Percentiles rank a stretch among this genome's conserved stretches.
phyloP scores from a whole-genome alignment of 2,797 vertebrate genomes.

The Crypturellus tataupa region DNA sequence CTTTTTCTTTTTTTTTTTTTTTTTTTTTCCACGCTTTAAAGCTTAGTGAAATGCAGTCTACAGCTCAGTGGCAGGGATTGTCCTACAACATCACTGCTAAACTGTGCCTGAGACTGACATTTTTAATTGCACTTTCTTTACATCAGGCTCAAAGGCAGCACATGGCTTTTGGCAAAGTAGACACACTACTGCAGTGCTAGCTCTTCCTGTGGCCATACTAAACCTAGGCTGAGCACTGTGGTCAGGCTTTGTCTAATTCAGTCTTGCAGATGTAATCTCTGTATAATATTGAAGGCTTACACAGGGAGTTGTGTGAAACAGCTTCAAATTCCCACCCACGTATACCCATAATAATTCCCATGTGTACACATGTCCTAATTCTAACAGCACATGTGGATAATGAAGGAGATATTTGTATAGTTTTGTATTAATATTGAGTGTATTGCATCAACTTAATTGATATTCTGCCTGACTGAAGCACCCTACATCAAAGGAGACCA shows the following conservation, averaged over 20 bases:
- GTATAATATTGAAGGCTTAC: neutral
- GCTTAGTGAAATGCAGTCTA: neutral
- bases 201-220: neutral
- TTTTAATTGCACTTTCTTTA: neutral
- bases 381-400: neutral
- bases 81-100: neutral
- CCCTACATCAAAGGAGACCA: conserved; percentile 29
- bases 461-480: neutral
- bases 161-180: neutral
- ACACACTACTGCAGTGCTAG: neutral
- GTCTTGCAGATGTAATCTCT: neutral
- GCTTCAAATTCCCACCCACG: neutral
- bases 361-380: neutral
- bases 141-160: neutral
- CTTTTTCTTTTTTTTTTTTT: neutral
- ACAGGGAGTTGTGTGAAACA: neutral
- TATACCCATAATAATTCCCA: neutral
- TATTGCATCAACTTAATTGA: conserved; percentile 1
- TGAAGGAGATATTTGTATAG: neutral
- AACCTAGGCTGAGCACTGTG: neutral
- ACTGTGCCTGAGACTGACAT: neutral
- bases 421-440: neutral
- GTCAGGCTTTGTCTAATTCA: neutral
- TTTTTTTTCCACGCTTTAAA: neutral
- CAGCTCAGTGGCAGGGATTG: neutral